phyloP scores from a whole-genome alignment of 1,140 invertebrate genomes.

The Drosophila punjabiensis region DNA sequence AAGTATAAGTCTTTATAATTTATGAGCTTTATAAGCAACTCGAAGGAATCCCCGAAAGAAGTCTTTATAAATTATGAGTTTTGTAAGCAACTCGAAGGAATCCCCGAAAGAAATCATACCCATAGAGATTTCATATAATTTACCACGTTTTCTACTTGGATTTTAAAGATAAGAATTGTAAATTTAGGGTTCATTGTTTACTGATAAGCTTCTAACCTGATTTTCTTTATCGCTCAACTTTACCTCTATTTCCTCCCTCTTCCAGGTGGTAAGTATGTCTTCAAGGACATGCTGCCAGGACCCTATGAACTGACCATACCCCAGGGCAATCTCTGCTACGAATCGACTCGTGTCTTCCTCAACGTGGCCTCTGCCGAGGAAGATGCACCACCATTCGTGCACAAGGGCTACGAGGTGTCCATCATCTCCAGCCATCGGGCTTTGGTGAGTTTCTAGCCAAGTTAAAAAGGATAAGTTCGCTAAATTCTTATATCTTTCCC shows the following conservation, averaged over 20 bases:
- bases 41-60: neutral
- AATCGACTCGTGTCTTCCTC: slow-evolving; percentile 88
- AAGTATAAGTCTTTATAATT: no score
- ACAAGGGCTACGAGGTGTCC: slow-evolving; percentile 90
- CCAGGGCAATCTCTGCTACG: slow-evolving; percentile 91
- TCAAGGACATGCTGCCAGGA: slow-evolving; percentile 92
- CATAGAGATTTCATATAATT: neutral
- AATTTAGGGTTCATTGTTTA: neutral
- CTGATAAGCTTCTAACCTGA: neutral
- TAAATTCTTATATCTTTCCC: neutral
- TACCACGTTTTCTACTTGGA: neutral
- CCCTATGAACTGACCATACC: slow-evolving; percentile 91
- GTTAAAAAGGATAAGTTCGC: no score
- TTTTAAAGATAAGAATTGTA: slow-evolving; percentile 14
- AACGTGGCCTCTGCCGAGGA: slow-evolving; percentile 89
- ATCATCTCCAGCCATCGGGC: slow-evolving; percentile 90
- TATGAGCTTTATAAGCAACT: neutral
- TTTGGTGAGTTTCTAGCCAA: slow-evolving; percentile 35
- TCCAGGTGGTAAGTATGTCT: slow-evolving; percentile 90
- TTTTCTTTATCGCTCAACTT: neutral
- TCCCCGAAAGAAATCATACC: neutral
- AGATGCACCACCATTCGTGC: slow-evolving; percentile 90
- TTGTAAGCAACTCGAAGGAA: neutral
- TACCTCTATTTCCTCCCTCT: neutral
- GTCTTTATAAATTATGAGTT: neutral